Evolutionary conservation across 2,797 vertebrate species (phyloP).

Genomic region (Tangara arthus): DNA sequence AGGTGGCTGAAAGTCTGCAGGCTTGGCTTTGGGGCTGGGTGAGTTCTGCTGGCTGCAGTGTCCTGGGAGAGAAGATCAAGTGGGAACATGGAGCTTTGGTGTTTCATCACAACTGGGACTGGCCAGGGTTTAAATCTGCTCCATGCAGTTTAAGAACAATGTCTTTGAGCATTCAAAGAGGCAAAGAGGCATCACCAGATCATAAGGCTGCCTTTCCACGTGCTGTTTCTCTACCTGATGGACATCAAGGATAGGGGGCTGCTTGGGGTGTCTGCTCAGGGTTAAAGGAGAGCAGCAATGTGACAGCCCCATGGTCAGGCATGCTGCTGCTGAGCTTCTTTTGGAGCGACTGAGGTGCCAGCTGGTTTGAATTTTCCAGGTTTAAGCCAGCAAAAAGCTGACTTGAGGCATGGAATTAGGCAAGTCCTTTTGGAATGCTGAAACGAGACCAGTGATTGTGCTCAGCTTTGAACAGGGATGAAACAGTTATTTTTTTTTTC

Average conservation of each 20-base stretch:
- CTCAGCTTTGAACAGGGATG: neutral
- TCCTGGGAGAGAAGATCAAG: neutral
- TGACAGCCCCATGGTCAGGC: neutral
- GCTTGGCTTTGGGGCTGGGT: neutral
- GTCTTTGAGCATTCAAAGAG: neutral
- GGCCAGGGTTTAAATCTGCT: neutral
- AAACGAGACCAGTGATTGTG: neutral
- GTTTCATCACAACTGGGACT: neutral
- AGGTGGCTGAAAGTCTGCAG: neutral
- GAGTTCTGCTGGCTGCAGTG: neutral
- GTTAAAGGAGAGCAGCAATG: neutral
- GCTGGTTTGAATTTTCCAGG: neutral
- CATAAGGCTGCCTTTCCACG: accelerated
- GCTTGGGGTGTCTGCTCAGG: neutral
- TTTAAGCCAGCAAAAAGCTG: neutral
- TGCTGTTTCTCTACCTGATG: neutral
- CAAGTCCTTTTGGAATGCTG: neutral
- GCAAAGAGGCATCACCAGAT: neutral
- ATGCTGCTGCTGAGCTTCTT: neutral
- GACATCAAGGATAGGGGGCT: neutral
- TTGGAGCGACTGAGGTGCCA: neutral
- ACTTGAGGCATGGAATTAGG: neutral
- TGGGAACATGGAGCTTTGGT: neutral
- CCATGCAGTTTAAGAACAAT: neutral
- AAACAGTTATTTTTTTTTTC: neutral